Evolutionary conservation across 2,797 vertebrate genomes (phyloP), one percentile per base, ranked within the genome.

Genomic region (Hydrolagus colliei): DNA sequence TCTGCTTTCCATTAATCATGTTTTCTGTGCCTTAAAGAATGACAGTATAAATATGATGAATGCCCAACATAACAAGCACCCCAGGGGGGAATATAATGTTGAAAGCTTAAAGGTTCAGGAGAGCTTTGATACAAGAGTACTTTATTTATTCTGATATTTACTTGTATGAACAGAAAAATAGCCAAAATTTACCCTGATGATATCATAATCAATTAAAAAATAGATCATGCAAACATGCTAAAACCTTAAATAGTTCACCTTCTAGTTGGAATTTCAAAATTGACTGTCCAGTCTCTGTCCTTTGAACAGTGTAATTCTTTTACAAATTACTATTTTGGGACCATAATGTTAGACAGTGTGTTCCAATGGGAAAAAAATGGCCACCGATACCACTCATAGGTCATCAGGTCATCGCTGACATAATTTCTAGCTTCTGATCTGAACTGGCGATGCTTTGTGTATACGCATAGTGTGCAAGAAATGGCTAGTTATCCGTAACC

Each of bases 51-150:
- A 78, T 59, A 11, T 20, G 20, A 62, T 20, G 18, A 78, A 62
- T 78, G 76, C 76, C 76, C 52, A 78, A 62, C 20, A 78, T 78
- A 62, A 20, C 59, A n/a, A n/a, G 52, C 52, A 78, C 76, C 76
- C 22, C 9, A 27, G 22, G 20, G 20, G 52, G 20, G 61, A 11
- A 78, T 3, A 78, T 78, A 62, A 78, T 62, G 76, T 52, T 52
- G 16, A 9, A 77, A 59, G 41, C 75, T 61, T 61, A 18, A 13
- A 20, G 11, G 52, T n/a, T 18, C 41, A 77, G 59, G 16, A 52
- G 75, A 5, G 20, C 2, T 77, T 77, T 77, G 75, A 77, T 77
- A 9, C 59, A 77, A 59, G 52, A 4, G 41, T 9, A 2, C 20
- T 27, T 32, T 32, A 27, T 20, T 72, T 72, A 20, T 74, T 41